Base-by-base conservation (phyloP, 2,888 invertebrate species). In the Poecilobothrus nobilitatus region DNA sequence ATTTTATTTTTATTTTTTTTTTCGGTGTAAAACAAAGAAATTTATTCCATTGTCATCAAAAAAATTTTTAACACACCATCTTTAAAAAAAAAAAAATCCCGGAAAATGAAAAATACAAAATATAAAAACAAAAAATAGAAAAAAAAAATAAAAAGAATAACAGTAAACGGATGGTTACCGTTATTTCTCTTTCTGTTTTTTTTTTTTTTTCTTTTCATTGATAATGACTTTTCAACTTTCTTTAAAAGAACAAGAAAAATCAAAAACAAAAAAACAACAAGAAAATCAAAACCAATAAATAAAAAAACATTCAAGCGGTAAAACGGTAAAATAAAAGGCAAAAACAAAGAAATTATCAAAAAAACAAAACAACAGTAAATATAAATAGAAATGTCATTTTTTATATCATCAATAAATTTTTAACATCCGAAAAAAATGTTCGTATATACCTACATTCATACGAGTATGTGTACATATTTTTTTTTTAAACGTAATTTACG, bases 41-140 rank as follows among this genome's bases (percentile, higher is more conserved):
- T 53, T 53, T 53, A 53, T 53, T 53, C 53, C 53, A 53, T 15
- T 53, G 53, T 53, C 53, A 53, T 53, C 53, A 53, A 18, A 53
- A 53, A 53, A 53, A 18, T 53, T 53, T 53, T 53, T 27, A 27
- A 53, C 53, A 53, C 53, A 53, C 53, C 53, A 53, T 53, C 53
- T n/a, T 53, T 18, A 2, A 53, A 44, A 53, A 37, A 10, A 37
- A 37, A 53, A 12, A 53, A 41, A 41, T 41, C 41, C 41, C 12
- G 41, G 41, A 9, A 41, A 12, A 41, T 12, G 7, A 41, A 41
- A 41, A 41, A 41, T 37, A 37, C 6, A 37, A 37, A 37, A 6
- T n/a, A n/a, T n/a, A 41, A 15, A 41, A 41, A 41, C 7, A 41
- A 53, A 12, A 53, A 53, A 53, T 15, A 53, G 15, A 53, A 53